A percentile compares a stretch with the other conserved stretches of the same genome.
These are phyloP conservation scores for Arenicola marina DNA, from an alignment of 2,888 invertebrate species.

Conservation along the genomic window DNA sequence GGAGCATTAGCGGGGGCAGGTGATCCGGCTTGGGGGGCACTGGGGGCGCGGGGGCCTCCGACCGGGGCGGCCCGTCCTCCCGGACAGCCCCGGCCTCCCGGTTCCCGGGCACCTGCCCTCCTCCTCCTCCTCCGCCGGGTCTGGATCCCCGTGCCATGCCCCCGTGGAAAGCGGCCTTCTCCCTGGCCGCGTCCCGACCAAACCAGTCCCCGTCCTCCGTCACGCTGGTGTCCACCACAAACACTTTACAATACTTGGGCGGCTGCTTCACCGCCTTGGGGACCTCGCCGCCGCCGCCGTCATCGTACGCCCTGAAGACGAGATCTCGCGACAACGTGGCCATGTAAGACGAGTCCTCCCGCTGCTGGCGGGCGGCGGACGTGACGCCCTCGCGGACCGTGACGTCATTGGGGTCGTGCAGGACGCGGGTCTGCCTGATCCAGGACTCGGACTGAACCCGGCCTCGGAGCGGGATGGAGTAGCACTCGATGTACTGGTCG, in stretches of 20 bases:
- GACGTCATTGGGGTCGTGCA: not conserved
- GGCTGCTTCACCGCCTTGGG: constrained; percentile 26
- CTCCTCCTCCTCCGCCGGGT: not conserved
- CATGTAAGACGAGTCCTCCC: constrained; percentile 21
- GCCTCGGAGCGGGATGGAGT: constrained; percentile 28
- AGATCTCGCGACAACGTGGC: constrained; percentile 24
- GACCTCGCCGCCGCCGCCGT: constrained; percentile 9
- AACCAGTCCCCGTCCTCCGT: no score
- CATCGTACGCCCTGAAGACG: constrained; percentile 22
- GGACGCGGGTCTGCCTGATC: constrained; percentile 26
- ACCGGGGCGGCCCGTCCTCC: not conserved
- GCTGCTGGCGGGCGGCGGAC: not conserved
- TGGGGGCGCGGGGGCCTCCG: constrained; percentile 29
- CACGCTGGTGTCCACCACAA: constrained; percentile 29
- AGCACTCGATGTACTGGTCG: constrained; percentile 29
- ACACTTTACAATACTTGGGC: constrained; percentile 25
- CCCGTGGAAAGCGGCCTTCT: not conserved
- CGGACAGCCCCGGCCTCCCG: not conserved
- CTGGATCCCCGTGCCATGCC: not conserved
- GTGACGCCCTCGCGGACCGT: not conserved
- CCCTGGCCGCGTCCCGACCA: constrained; percentile 15
- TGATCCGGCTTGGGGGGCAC: constrained; percentile 36
- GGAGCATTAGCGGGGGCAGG: constrained; percentile 20
- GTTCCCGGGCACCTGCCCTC: not conserved
- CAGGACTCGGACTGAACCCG: constrained; percentile 21